Percentiles rank a stretch among this genome's conserved stretches.
These are phyloP conservation scores for Troides helena DNA, from an alignment of 2,888 invertebrate species.

Conservation along the genomic window DNA sequence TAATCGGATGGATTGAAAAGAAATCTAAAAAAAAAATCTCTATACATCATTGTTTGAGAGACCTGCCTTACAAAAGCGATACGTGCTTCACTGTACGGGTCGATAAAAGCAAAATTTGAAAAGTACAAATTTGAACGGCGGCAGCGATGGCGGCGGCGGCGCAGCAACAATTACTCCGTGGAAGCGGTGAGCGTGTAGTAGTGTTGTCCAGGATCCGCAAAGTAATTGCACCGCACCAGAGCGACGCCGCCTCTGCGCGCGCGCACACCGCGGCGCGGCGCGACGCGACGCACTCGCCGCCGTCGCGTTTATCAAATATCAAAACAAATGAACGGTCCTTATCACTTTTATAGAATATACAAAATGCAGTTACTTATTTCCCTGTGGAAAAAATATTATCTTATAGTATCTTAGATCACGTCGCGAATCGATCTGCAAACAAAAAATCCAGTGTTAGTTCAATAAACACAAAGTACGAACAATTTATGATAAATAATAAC, in stretches of 20 bases:
- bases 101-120: conserved; percentile 66
- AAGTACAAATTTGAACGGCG: conserved; percentile 70
- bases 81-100: conserved; percentile 65
- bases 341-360: conserved; percentile 81
- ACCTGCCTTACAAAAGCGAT: conserved; percentile 69
- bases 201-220: conserved; percentile 73
- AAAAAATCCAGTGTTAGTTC: conserved; percentile 38
- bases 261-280: conserved; percentile 59
- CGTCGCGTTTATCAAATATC: conserved; percentile 76
- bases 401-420: conserved; percentile 81
- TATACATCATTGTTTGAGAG: conserved; percentile 76
- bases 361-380: conserved; percentile 82
- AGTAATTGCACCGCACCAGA: conserved; percentile 74
- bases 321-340: conserved; percentile 80
- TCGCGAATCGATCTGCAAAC: conserved; percentile 77
- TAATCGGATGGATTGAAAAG: conserved; percentile 72
- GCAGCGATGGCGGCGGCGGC: conserved; percentile 37
- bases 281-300: conserved; percentile 43
- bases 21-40: conserved; percentile 76
- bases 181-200: conserved; percentile 79
- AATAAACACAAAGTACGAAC: background rate
- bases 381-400: conserved; percentile 81
- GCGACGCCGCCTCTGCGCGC: conserved; percentile 58
- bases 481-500: too few relatives aligned
- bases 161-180: conserved; percentile 74